A percentile compares a stretch with the other conserved stretches of the same genome.
phyloP scores from a whole-genome alignment of 2,113 vertebrate species.

The Petroica traversi region DNA sequence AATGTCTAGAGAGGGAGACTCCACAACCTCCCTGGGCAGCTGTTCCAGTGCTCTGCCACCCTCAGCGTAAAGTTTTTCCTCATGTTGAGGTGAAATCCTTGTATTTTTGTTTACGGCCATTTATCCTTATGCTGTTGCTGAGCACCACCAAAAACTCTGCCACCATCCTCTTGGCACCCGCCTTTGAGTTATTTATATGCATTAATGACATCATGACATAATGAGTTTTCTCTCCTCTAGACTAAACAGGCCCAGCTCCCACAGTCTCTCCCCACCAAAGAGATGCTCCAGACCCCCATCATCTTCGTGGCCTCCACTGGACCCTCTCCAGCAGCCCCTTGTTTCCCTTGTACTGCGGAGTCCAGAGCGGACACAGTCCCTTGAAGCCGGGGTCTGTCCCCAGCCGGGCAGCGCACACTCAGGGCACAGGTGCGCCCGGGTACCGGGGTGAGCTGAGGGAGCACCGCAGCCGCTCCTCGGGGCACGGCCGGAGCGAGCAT shows the following conservation, averaged over 20 bases:
- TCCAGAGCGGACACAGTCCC: no score
- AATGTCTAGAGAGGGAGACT: neutral
- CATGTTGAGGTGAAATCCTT: neutral
- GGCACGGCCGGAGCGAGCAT: neutral
- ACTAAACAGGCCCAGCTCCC: neutral
- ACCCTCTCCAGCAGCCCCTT: neutral
- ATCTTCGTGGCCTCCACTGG: neutral
- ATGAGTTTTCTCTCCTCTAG: neutral
- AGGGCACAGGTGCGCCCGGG: neutral
- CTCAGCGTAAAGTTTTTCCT: neutral
- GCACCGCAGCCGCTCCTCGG: neutral
- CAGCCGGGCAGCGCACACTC: neutral
- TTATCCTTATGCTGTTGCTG: neutral
- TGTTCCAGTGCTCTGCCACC: neutral
- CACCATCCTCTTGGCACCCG: no score
- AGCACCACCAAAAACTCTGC: neutral
- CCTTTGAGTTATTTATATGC: neutral
- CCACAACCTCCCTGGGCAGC: neutral
- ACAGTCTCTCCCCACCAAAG: neutral
- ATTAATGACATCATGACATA: neutral
- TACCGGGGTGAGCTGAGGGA: neutral
- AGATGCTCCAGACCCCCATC: neutral
- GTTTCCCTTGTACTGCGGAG: neutral
- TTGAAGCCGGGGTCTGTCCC: neutral
- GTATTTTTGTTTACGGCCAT: neutral